A percentile compares a stretch with the other conserved stretches of the same genome.
These are phyloP conservation scores for Notocelia uddmanniana DNA, from an alignment of 2,888 invertebrate species.

Conservation along the genomic window DNA sequence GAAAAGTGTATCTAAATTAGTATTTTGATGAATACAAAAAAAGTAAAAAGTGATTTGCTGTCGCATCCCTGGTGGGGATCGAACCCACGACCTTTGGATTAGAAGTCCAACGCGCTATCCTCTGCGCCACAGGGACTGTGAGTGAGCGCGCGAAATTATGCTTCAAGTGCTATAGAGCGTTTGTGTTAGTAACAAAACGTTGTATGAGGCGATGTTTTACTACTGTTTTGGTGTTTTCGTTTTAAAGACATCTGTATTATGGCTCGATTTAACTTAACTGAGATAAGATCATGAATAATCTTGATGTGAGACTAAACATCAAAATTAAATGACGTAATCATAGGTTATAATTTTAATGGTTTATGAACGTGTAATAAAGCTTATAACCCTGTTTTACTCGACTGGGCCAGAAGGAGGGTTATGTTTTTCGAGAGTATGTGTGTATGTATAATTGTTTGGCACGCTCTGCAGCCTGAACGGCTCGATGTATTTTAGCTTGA, in stretches of 20 bases:
- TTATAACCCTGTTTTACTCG: too few relatives aligned
- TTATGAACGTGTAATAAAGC: too few relatives aligned
- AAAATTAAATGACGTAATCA: too few relatives aligned
- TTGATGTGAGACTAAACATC: too few relatives aligned
- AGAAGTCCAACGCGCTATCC: slow-evolving; percentile 91
- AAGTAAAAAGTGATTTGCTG: slow-evolving; percentile 13
- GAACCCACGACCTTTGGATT: slow-evolving; percentile 91
- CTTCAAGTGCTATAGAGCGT: neutral
- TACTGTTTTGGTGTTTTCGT: neutral
- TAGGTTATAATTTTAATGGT: too few relatives aligned
- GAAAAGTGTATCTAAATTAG: neutral
- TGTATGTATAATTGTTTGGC: too few relatives aligned
- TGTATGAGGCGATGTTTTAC: neutral
- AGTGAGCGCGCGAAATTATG: slow-evolving; percentile 24
- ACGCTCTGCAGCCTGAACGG: too few relatives aligned
- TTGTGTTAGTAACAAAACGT: neutral
- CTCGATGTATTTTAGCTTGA: too few relatives aligned
- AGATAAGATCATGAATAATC: too few relatives aligned
- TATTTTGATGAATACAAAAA: slow-evolving; percentile 12
- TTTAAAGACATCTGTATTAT: neutral
- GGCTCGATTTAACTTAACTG: too few relatives aligned
- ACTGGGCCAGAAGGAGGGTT: too few relatives aligned
- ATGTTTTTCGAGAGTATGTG: too few relatives aligned
- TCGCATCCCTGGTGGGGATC: slow-evolving; percentile 88
- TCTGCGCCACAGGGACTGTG: slow-evolving; percentile 88